Percentiles rank a stretch among this genome's conserved stretches.
These are phyloP conservation scores for Myiopsitta monachus DNA, from an alignment of 2,113 vertebrate genomes.

Conservation along the genomic window DNA sequence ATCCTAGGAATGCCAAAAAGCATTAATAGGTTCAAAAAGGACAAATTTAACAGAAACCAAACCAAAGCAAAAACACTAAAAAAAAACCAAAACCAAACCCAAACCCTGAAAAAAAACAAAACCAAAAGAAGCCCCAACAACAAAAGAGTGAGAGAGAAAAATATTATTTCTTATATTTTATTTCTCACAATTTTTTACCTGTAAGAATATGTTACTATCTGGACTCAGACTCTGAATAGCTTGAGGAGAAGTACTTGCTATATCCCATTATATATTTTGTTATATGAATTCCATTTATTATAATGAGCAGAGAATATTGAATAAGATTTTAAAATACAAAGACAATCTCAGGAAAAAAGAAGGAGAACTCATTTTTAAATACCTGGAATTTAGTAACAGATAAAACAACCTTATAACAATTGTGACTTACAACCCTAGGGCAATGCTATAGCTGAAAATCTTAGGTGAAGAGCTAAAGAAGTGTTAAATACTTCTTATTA, in stretches of 20 bases:
- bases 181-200: neutral
- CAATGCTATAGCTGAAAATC: neutral
- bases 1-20: neutral
- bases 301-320: neutral
- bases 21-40: neutral
- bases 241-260: neutral
- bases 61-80: neutral
- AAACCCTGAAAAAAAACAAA: neutral
- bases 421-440: neutral
- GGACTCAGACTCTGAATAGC: neutral
- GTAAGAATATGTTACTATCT: neutral
- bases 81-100: too few species aligned
- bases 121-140: accelerated
- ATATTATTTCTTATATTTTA: neutral
- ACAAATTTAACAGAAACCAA: neutral
- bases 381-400: neutral
- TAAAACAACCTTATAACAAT: neutral
- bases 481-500: neutral
- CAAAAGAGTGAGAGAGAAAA: neutral
- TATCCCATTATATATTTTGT: neutral
- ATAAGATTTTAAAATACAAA: neutral
- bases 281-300: neutral
- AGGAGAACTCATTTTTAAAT: neutral
- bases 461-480: neutral
- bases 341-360: neutral